Conservation (phyloP, 2,113 vertebrate genomes). For the Oxygymnocypris stewartii region DNA sequence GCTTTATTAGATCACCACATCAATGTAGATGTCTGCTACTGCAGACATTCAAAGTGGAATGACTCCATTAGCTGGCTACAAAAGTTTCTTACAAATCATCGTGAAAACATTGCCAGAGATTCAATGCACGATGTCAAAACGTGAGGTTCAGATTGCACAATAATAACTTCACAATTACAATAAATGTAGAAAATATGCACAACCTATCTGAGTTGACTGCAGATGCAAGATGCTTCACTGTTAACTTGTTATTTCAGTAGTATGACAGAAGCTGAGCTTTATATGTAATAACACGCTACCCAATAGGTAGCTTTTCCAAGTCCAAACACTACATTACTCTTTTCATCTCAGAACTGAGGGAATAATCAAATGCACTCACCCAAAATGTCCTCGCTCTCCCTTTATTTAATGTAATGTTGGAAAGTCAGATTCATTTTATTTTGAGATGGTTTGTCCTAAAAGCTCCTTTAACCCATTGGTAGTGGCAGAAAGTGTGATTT, state of each 20-base stretch:
- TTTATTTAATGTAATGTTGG: not conserved
- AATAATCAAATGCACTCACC: not conserved
- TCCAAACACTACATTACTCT: not conserved
- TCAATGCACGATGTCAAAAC: not conserved
- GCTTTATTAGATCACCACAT: not conserved
- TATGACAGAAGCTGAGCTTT: not conserved
- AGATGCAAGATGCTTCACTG: not conserved
- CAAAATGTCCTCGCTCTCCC: not conserved
- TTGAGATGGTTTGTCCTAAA: not conserved
- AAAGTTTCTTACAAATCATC: not conserved
- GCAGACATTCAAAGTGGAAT: not conserved
- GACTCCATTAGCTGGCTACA: not conserved
- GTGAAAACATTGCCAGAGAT: not conserved
- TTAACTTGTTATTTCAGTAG: not conserved
- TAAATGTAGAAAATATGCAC: not conserved
- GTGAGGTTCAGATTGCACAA: not conserved
- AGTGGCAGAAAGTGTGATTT: not conserved
- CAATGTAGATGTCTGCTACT: not conserved
- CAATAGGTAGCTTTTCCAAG: not conserved
- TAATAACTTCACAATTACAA: not conserved
- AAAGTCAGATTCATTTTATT: not conserved
- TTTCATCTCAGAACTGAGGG: not conserved
- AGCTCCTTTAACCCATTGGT: not conserved
- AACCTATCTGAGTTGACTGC: not conserved
- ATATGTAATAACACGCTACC: not conserved